Evolutionary conservation across 2,113 vertebrate species (phyloP).

Genomic region (Austrofundulus limnaeus): DNA sequence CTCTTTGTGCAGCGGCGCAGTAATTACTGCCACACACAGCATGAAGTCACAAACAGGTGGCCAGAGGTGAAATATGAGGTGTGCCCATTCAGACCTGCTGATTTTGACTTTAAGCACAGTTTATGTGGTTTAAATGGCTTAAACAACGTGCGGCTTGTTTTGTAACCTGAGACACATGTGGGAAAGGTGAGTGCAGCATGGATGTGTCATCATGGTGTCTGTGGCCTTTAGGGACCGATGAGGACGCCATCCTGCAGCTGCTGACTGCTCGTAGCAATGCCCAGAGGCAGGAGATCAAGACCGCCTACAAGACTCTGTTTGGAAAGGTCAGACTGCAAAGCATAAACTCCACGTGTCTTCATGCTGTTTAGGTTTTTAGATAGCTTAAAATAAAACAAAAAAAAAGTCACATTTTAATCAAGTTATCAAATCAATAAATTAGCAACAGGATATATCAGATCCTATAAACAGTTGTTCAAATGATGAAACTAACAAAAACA

Average conservation of each 20-base stretch:
- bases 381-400: background rate
- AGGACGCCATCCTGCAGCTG: constrained; percentile 87
- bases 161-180: background rate
- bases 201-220: constrained; percentile 36
- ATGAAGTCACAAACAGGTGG: constrained; percentile 32
- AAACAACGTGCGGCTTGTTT: background rate
- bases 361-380: background rate
- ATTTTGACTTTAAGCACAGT: constrained; percentile 12
- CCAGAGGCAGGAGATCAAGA: constrained; percentile 89
- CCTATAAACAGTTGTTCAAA: no score
- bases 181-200: background rate
- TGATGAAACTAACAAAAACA: no score
- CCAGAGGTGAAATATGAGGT: constrained; percentile 32
- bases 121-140: constrained; percentile 30
- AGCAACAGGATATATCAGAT: background rate
- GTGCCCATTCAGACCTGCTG: constrained; percentile 18
- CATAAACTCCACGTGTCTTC: background rate
- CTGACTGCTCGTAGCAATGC: constrained; percentile 85
- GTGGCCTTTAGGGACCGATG: constrained; percentile 87
- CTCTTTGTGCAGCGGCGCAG: constrained; percentile 1
- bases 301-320: constrained; percentile 88
- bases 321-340: constrained; percentile 84
- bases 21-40: constrained; percentile 24
- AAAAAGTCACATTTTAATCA: no score
- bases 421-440: no score